Conservation (phyloP, 2,113 vertebrate species). For the Otolemur garnettii region DNA sequence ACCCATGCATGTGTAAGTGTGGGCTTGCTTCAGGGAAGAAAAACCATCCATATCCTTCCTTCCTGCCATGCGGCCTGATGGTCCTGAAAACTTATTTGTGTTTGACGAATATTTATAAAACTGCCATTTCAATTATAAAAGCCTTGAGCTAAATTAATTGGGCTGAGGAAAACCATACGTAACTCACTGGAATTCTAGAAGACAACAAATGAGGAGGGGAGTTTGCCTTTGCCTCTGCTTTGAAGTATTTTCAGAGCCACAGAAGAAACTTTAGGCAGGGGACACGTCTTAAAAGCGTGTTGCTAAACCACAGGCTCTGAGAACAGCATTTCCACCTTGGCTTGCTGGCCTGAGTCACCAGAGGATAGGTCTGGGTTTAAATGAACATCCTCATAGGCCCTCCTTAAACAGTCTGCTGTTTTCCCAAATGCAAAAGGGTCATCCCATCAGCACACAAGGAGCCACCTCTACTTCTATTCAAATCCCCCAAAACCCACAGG, state of each 20-base stretch:
- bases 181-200: constrained; percentile 48
- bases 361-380: background rate
- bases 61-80: constrained; percentile 2
- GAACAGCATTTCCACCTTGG: background rate
- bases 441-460: background rate
- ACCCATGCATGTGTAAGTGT: background rate
- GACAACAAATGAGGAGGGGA: constrained; percentile 49
- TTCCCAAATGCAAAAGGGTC: background rate
- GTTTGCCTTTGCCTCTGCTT: background rate
- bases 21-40: background rate
- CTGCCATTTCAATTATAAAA: constrained; percentile 80
- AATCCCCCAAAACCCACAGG: background rate
- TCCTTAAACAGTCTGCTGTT: background rate
- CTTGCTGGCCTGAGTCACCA: background rate
- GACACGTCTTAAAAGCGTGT: background rate
- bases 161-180: background rate
- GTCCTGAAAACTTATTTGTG: constrained; percentile 71
- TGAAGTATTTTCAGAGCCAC: constrained; percentile 32
- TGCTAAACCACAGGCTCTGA: constrained; percentile 53
- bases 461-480: background rate
- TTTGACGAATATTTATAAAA: constrained; percentile 86
- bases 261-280: constrained; percentile 23
- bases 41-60: background rate
- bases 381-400: background rate
- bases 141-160: constrained; percentile 82